A percentile compares a stretch with the other conserved stretches of the same genome.
phyloP scores from a whole-genome alignment of 2,113 vertebrate genomes.

The Quiscalus mexicanus region DNA sequence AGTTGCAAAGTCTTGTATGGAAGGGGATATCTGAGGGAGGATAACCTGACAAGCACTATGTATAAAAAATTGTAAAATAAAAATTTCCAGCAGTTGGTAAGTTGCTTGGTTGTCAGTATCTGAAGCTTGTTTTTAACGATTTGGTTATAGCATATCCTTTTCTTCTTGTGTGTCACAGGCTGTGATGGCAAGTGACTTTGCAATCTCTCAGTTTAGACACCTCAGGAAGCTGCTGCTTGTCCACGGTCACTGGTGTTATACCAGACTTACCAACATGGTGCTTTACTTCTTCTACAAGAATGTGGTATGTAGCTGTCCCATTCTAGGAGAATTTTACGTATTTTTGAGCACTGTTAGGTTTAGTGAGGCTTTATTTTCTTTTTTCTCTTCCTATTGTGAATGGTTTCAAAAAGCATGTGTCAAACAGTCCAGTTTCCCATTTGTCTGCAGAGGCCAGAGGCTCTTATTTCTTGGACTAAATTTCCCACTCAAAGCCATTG shows the following conservation, averaged over 20 bases:
- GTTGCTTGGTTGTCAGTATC: neutral
- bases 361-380: neutral
- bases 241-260: constrained; percentile 84
- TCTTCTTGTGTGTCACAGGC: constrained; percentile 52
- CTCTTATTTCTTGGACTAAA: neutral
- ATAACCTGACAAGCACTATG: neutral
- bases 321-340: neutral
- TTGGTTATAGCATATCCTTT: neutral
- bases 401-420: neutral
- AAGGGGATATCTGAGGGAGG: neutral
- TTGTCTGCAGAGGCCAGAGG: neutral
- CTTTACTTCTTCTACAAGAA: constrained; percentile 88
- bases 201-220: constrained; percentile 81
- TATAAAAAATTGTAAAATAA: neutral
- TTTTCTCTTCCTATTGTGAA: neutral
- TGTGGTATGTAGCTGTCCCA: constrained; percentile 73
- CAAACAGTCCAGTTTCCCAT: neutral
- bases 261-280: constrained; percentile 81
- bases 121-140: neutral
- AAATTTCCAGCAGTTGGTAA: neutral
- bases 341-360: neutral
- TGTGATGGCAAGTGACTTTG: constrained; percentile 87
- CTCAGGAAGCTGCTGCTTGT: constrained; percentile 82
- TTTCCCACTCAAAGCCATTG: constrained; percentile 27
- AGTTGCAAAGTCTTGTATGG: neutral